Evolutionary conservation across 2,888 invertebrate genomes (phyloP).

Genomic region (Caenorhabditis macrosperma): DNA sequence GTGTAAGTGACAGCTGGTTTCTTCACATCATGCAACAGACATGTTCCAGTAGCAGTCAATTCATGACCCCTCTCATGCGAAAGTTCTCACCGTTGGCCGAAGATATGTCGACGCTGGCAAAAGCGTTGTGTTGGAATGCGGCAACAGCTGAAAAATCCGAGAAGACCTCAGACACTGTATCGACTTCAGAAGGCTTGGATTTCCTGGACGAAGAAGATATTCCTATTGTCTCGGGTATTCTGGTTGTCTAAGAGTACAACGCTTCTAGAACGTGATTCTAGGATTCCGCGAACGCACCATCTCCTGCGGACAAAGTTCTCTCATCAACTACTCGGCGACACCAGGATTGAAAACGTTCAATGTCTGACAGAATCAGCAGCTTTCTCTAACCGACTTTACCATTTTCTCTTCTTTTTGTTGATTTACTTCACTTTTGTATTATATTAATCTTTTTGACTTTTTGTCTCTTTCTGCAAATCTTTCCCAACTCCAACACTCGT

Average conservation of each 20-base stretch:
- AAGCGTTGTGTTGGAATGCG: slow-evolving; percentile 58
- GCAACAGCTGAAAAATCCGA: slow-evolving; percentile 49
- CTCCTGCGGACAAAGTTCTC: slow-evolving; percentile 46
- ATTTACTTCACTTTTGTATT: slow-evolving; percentile 20
- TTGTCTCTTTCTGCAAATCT: not conserved
- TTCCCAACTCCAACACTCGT: slow-evolving; percentile 7
- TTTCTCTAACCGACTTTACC: not conserved
- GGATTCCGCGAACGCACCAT: slow-evolving; percentile 43
- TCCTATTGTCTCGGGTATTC: not conserved
- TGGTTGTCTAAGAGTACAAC: too few species aligned
- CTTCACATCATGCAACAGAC: too few species aligned
- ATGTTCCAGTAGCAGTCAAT: slow-evolving; percentile 59
- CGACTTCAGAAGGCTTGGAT: slow-evolving; percentile 57
- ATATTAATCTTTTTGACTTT: slow-evolving; percentile 14
- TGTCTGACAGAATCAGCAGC: slow-evolving; percentile 8
- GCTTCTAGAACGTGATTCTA: too few species aligned
- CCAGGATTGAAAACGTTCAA: slow-evolving; percentile 52
- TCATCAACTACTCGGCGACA: slow-evolving; percentile 55
- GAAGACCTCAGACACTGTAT: slow-evolving; percentile 21
- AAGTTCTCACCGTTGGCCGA: slow-evolving; percentile 69
- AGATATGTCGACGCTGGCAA: slow-evolving; percentile 57
- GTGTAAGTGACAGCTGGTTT: slow-evolving; percentile 55
- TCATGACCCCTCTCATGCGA: slow-evolving; percentile 61
- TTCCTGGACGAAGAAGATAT: slow-evolving; percentile 69
- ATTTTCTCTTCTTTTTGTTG: slow-evolving; percentile 19